Percentiles rank a stretch among this genome's conserved stretches.
Conservation (phyloP, 2,888 invertebrate genomes). For the Anthophora plumipes region DNA sequence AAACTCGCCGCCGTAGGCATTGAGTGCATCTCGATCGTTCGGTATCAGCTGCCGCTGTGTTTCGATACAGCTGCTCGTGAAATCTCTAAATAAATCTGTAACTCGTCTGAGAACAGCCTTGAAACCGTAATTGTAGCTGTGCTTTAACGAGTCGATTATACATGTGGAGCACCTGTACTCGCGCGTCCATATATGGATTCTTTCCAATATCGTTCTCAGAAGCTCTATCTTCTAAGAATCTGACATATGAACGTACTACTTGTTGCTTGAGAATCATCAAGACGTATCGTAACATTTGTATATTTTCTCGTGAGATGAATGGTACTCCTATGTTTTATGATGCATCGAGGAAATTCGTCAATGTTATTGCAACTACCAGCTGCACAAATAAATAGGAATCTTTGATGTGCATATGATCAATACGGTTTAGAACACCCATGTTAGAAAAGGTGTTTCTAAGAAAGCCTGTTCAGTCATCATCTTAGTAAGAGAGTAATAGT, state of each 20-base stretch:
- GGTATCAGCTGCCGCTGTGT: constrained; percentile 55
- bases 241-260: background rate
- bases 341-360: too few species aligned
- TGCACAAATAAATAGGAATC: too few species aligned
- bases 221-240: background rate
- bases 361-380: too few species aligned
- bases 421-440: too few species aligned
- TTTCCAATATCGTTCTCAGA: background rate
- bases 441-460: too few species aligned
- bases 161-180: constrained; percentile 41
- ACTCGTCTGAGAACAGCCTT: constrained; percentile 51
- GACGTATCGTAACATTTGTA: too few species aligned
- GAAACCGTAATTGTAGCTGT: constrained; percentile 49
- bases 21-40: constrained; percentile 36
- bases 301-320: too few species aligned
- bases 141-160: constrained; percentile 30
- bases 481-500: too few species aligned
- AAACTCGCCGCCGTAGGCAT: constrained; percentile 25
- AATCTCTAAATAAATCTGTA: constrained; percentile 68
- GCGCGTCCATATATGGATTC: constrained; percentile 10
- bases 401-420: too few species aligned
- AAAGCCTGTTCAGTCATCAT: too few species aligned
- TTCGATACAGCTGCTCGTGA: constrained; percentile 61
- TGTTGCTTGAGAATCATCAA: too few species aligned
- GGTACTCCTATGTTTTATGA: too few species aligned